These are phyloP conservation scores for Lophotis ruficrista DNA, from an alignment of 2,113 vertebrate species.

Conservation along the genomic window DNA sequence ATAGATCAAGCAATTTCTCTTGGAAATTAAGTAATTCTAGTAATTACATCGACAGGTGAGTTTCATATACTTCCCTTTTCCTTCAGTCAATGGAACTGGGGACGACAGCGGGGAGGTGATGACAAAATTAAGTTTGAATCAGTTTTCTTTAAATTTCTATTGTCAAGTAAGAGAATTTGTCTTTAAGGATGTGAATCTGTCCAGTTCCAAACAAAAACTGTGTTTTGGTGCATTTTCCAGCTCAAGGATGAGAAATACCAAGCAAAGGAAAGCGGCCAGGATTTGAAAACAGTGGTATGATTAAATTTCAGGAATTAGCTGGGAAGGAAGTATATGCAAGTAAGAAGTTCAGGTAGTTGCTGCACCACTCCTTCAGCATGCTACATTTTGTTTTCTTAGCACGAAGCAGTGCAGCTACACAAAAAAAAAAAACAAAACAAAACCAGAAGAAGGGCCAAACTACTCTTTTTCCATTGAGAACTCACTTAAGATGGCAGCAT, in stretches of 20 bases:
- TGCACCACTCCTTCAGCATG: not conserved
- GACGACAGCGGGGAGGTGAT: not conserved
- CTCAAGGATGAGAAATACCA: not conserved
- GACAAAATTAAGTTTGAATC: not conserved
- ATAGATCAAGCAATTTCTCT: not conserved
- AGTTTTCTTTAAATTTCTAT: not conserved
- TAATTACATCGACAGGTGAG: not conserved
- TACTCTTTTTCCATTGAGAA: not conserved
- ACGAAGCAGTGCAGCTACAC: not conserved
- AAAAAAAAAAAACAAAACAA: not conserved
- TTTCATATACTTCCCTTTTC: slow-evolving; percentile 9
- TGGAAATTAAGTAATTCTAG: not conserved
- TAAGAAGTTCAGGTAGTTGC: not conserved
- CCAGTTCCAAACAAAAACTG: not conserved
- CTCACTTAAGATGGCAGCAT: not conserved
- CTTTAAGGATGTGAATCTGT: not conserved
- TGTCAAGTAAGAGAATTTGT: not conserved
- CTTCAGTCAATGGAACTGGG: not conserved
- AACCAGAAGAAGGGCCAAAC: not conserved
- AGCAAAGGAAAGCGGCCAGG: not conserved
- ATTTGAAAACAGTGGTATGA: not conserved
- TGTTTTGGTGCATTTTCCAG: not conserved
- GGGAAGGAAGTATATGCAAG: not conserved
- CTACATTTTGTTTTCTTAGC: not conserved
- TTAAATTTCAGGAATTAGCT: not conserved